Evolutionary conservation across 2,888 invertebrate species (phyloP).

Genomic region (Drosophila imparisetae): DNA sequence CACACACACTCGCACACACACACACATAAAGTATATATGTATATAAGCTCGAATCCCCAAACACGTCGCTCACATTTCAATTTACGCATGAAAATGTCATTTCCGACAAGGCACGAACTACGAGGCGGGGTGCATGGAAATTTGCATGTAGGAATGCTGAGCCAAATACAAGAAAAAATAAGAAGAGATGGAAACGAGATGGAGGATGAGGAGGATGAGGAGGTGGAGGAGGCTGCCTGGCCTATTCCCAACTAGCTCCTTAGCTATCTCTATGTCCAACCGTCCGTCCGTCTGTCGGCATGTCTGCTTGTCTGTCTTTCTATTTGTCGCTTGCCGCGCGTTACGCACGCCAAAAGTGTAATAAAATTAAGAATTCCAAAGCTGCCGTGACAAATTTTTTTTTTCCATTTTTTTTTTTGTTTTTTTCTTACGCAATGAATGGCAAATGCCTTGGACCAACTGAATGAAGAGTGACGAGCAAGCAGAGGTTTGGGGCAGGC

Average conservation of each 20-base stretch:
- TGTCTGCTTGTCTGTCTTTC: slow-evolving; percentile 39
- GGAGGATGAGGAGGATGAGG: neutral
- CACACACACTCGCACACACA: neutral
- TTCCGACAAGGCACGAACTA: slow-evolving; percentile 55
- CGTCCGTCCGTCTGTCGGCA: slow-evolving; percentile 9
- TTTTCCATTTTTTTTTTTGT: slow-evolving; percentile 14
- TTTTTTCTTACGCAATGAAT: slow-evolving; percentile 51
- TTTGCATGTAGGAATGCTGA: slow-evolving; percentile 77
- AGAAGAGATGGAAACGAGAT: slow-evolving; percentile 9
- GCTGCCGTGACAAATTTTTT: slow-evolving; percentile 82
- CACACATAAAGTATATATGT: slow-evolving; percentile 14
- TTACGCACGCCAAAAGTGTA: slow-evolving; percentile 72
- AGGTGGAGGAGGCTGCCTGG: slow-evolving; percentile 38
- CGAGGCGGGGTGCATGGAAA: slow-evolving; percentile 45
- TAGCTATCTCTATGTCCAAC: slow-evolving; percentile 15
- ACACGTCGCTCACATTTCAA: slow-evolving; percentile 83
- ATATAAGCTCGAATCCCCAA: slow-evolving; percentile 61
- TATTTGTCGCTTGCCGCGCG: slow-evolving; percentile 55
- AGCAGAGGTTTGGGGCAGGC: neutral
- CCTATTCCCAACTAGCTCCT: slow-evolving; percentile 23
- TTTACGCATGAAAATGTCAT: slow-evolving; percentile 83
- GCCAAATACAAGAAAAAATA: slow-evolving; percentile 19
- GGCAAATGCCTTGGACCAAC: slow-evolving; percentile 41
- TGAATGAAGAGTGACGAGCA: slow-evolving; percentile 6
- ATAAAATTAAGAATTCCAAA: slow-evolving; percentile 83